Conservation (phyloP, 2,888 invertebrate species). For the Anodontia alba region DNA sequence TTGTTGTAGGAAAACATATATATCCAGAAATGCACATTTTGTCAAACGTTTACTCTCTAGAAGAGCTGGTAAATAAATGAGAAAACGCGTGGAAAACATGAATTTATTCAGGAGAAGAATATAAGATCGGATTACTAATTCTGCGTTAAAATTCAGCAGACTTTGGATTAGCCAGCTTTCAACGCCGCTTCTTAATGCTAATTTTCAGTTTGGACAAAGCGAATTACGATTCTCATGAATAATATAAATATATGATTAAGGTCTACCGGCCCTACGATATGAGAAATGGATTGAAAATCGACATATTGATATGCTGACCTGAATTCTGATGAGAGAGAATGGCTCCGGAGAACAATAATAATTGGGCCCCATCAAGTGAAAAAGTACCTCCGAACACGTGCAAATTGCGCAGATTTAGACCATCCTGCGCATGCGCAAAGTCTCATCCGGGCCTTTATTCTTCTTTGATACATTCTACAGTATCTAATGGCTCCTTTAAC, state of each 20-base stretch:
- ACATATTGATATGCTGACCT: constrained; percentile 30
- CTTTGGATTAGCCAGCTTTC: constrained; percentile 69
- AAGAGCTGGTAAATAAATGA: constrained; percentile 65
- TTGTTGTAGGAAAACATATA: background rate
- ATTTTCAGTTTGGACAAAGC: constrained; percentile 74
- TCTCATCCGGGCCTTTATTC: no score
- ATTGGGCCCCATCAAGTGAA: no score
- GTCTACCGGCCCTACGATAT: constrained; percentile 52
- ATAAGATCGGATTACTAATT: constrained; percentile 70
- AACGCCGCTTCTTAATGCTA: constrained; percentile 71
- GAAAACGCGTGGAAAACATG: constrained; percentile 64
- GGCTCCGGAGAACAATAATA: constrained; percentile 4
- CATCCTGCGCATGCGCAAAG: no score
- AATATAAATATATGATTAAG: constrained; percentile 75
- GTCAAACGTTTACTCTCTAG: constrained; percentile 32
- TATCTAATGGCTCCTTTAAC: no score
- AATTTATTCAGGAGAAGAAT: constrained; percentile 69
- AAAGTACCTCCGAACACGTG: no score
- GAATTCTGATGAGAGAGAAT: constrained; percentile 18
- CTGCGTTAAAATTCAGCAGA: constrained; percentile 75
- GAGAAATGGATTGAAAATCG: constrained; percentile 51
- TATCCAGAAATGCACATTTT: background rate
- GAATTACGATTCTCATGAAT: constrained; percentile 74
- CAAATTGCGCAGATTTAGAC: no score
- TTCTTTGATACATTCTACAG: no score